Evolutionary conservation across 2,797 vertebrate species (phyloP).

Genomic region (Microctenopoma lineatum): DNA sequence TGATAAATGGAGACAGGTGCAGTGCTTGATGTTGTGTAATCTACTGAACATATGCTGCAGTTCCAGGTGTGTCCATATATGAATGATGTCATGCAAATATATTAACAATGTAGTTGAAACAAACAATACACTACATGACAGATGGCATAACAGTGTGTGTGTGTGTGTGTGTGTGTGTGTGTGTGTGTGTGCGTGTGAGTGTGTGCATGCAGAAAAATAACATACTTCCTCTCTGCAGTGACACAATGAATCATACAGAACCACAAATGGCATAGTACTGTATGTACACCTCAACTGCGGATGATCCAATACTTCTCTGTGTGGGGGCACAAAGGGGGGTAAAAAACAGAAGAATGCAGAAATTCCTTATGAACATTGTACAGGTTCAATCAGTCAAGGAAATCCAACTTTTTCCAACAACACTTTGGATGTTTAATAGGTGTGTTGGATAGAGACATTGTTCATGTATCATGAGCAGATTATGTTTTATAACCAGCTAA

Average conservation of each 20-base stretch:
- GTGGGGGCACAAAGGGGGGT: background rate
- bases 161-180: slow-evolving; percentile 21
- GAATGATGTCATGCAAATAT: slow-evolving; percentile 13
- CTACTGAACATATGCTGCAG: slow-evolving; percentile 34
- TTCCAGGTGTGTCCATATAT: slow-evolving; percentile 27
- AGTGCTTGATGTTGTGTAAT: slow-evolving; percentile 34
- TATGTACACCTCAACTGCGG: background rate
- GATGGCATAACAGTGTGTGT: slow-evolving; percentile 48
- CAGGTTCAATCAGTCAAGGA: too few species aligned
- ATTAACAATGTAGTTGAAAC: slow-evolving; percentile 29
- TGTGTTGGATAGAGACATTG: too few species aligned
- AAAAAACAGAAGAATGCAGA: slow-evolving; percentile 10
- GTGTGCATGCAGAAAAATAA: slow-evolving; percentile 21
- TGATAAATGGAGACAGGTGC: slow-evolving; percentile 37
- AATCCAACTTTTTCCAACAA: too few species aligned
- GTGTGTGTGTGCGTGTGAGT: slow-evolving; percentile 31
- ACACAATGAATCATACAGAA: slow-evolving; percentile 43
- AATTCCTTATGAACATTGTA: too few species aligned
- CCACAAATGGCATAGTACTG: slow-evolving; percentile 27
- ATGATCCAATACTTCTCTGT: slow-evolving; percentile 1
- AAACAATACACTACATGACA: slow-evolving; percentile 17
- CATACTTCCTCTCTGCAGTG: slow-evolving; percentile 54
- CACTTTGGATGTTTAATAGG: too few species aligned
- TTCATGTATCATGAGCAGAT: too few species aligned
- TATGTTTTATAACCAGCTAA: too few species aligned